These are phyloP conservation scores for Martes martes DNA, from an alignment of 2,113 vertebrate species.

Conservation along the genomic window DNA sequence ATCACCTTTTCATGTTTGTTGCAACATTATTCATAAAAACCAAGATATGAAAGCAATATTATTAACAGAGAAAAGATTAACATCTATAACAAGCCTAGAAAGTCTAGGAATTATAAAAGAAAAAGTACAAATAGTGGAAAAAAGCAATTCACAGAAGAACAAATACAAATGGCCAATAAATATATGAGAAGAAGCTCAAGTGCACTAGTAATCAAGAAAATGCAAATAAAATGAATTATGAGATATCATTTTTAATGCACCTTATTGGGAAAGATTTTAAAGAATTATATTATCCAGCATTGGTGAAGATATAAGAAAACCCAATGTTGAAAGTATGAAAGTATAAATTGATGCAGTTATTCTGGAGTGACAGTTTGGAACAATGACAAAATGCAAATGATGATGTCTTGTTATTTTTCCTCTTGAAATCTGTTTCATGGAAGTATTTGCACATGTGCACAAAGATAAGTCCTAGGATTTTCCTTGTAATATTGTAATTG, in stretches of 20 bases:
- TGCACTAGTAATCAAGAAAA: neutral
- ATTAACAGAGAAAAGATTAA: neutral
- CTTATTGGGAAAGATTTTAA: neutral
- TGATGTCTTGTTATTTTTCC: neutral
- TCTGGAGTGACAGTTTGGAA: neutral
- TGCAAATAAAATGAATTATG: neutral
- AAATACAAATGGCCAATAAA: neutral
- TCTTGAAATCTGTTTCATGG: neutral
- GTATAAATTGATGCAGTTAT: neutral
- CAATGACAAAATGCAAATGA: neutral
- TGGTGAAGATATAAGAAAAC: neutral
- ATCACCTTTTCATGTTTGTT: neutral
- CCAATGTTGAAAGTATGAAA: neutral
- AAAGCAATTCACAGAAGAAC: neutral
- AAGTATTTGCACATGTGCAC: neutral
- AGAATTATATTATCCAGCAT: neutral
- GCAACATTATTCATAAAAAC: neutral
- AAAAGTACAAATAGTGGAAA: neutral
- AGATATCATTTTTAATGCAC: neutral
- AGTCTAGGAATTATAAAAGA: neutral
- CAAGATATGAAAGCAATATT: neutral
- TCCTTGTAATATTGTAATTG: neutral
- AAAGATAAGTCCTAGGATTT: neutral
- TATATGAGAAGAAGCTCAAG: neutral
- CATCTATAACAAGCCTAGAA: neutral